Evolutionary conservation across 2,113 vertebrate genomes (phyloP), one percentile per base, ranked within the genome.

Genomic region (Gobius niger): DNA sequence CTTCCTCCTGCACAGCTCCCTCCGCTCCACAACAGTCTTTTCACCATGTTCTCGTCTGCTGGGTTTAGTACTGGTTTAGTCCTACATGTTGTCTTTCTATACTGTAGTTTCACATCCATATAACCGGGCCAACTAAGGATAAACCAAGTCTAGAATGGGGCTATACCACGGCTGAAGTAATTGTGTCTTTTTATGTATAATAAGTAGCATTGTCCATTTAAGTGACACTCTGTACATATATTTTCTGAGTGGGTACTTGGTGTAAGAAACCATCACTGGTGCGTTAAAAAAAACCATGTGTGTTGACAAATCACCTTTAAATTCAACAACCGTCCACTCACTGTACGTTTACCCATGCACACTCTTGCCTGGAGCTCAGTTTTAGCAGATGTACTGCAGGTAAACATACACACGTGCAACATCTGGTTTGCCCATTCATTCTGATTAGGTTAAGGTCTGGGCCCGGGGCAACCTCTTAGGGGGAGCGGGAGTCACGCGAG

Each of bases 361-460:
- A 63, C 15, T 63, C 44, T 69, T 47, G 73, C 66, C 34, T 73
- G 13, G 73, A 76, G 56, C 42, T 80, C 71, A 44, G 49, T 67
- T 70, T 67, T 62, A 77, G 49, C 82, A 91, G 85, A 87, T 67
- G 63, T 60, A 60, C 57, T 44, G 57, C 83, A 78, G 82, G 73
- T 85, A 85, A 88, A 90, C 88, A 87, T 81, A 75, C 68, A 76
- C 81, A 80, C 77, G 46, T 87, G 74, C 65, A 67, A 3, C 62
- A 85, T 90, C 85, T 90, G 87, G 63, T 90, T 91, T 88, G 80
- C 81, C 84, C 85, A 87, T 90, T 78, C 73, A 19, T 16, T 68
- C 64, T 79, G 77, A 87, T 79, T 83, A 81, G 80, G 76, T 83
- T 74, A 72, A 84, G 54, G 81, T 47, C 68, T 56, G 70, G 66